phyloP scores from a whole-genome alignment of 2,888 invertebrate species.

The Pristionchus entomophagus region DNA sequence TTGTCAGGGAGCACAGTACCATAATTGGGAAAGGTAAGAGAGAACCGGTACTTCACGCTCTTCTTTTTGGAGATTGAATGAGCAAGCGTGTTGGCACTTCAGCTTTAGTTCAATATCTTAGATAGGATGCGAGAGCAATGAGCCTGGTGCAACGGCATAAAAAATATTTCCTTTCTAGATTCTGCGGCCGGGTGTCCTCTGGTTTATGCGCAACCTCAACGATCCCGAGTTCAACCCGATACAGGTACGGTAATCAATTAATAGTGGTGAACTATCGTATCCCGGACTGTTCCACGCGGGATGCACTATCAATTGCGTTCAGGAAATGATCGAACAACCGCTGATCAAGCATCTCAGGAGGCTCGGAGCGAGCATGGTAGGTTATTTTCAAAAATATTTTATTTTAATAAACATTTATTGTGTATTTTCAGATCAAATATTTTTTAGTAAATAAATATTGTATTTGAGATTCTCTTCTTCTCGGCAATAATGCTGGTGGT shows the following conservation, averaged over 20 bases:
- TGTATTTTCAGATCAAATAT: not conserved
- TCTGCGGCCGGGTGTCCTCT: slow-evolving; percentile 94
- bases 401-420: not conserved
- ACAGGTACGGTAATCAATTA: slow-evolving; percentile 87
- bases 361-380: slow-evolving; percentile 91
- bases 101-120: not conserved
- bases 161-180: slow-evolving; percentile 34
- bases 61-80: not conserved
- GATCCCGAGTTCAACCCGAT: slow-evolving; percentile 99
- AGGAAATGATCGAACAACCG: slow-evolving; percentile 95
- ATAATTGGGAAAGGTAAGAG: no score
- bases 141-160: not conserved
- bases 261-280: no score
- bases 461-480: slow-evolving; percentile 84
- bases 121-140: no score
- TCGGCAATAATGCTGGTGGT: slow-evolving; percentile 95
- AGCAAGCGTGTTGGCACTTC: not conserved
- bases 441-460: not conserved
- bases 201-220: slow-evolving; percentile 97
- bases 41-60: no score
- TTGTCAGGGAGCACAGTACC: no score
- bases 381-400: slow-evolving; percentile 76
- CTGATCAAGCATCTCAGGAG: slow-evolving; percentile 91
- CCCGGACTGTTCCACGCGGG: not conserved
- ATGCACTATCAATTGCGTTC: not conserved